Percentiles rank a stretch among this genome's conserved stretches.
These are phyloP conservation scores for Pegoplata infirma DNA, from an alignment of 2,888 invertebrate species.

Conservation along the genomic window DNA sequence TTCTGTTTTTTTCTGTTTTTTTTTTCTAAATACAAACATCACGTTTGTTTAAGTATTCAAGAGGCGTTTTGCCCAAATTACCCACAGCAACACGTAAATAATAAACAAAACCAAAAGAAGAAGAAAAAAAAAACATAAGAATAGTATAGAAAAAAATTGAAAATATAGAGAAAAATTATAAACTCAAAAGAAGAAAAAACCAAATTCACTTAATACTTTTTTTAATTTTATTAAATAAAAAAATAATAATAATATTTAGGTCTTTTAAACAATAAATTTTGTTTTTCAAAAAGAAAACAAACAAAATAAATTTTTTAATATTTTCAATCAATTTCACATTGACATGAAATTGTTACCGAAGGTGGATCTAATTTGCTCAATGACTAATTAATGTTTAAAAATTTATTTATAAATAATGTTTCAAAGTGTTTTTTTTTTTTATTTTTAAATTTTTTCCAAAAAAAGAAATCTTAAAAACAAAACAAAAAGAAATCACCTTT, in stretches of 20 bases:
- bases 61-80: conserved; percentile 51
- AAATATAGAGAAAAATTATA: conserved; percentile 14
- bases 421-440: conserved; percentile 6
- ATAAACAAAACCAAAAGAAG: conserved; percentile 45
- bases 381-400: conserved; percentile 48
- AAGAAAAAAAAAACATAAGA: conserved; percentile 24
- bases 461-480: conserved; percentile 19
- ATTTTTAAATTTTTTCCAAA: too few relatives aligned
- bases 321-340: conserved; percentile 63
- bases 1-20: too few relatives aligned
- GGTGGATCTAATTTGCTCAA: conserved; percentile 54
- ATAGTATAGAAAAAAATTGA: conserved; percentile 26
- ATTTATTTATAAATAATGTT: background rate
- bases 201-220: conserved; percentile 18
- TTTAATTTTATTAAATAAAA: conserved; percentile 4
- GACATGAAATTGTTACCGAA: conserved; percentile 57
- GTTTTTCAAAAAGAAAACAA: conserved; percentile 1
- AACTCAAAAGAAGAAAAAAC: background rate
- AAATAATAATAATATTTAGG: too few relatives aligned
- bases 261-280: background rate
- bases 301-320: conserved; percentile 25
- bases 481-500: background rate
- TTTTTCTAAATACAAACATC: conserved; percentile 42
- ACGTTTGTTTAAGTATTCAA: conserved; percentile 54
- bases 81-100: conserved; percentile 52